Base-by-base conservation (phyloP, 2,888 invertebrate species). In the Diaphora mendica region DNA sequence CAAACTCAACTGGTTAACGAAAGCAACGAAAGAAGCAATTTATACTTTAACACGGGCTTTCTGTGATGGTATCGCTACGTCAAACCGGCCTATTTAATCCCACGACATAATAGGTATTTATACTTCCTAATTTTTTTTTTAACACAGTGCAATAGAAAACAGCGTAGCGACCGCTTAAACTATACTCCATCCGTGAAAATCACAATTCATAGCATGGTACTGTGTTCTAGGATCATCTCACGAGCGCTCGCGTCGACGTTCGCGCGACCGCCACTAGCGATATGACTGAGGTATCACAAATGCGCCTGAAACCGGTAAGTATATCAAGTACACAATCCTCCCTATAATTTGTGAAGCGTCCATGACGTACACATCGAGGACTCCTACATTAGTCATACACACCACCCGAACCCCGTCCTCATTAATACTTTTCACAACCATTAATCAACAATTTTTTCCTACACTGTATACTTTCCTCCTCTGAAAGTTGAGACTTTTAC, bases 281-380 rank as follows among this genome's bases (percentile, higher is more conserved):
- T 13, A 62, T 91, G 91, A 91, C 95, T 93, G 96, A 96, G 96
- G 96, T 96, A 96, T 96, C 96, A 94, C 96, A 95, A 91, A 93
- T 91, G 91, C 93, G 84, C 93, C 94, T 90, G 85, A 85, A 89
- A 90, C 88, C 91, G 95, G 96, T 96, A 95, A 96, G 96, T 93
- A 93, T 89, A 87, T 77, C 75, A 77, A 82, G 77, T 79, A 70
- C 66, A 72, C 62, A 71, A 70, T 39, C 78, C 67, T 62, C 64
- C 76, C 79, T 77, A 79, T 76, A 74, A 77, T 71, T 55, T 78
- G 80, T 77, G 77, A 82, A 76, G 76, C 78, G 72, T 77, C 74
- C 76, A 68, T 35, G 55, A 73, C 64, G 71, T 35, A 48, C 20
- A 71, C 73, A 75, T 51, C 48, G 65, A 78, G 77, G 73, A 77